Conservation (phyloP, 30 jellyfish, hydroid and myxozoan genomes). For the Pseudorhiza aurosa region DNA sequence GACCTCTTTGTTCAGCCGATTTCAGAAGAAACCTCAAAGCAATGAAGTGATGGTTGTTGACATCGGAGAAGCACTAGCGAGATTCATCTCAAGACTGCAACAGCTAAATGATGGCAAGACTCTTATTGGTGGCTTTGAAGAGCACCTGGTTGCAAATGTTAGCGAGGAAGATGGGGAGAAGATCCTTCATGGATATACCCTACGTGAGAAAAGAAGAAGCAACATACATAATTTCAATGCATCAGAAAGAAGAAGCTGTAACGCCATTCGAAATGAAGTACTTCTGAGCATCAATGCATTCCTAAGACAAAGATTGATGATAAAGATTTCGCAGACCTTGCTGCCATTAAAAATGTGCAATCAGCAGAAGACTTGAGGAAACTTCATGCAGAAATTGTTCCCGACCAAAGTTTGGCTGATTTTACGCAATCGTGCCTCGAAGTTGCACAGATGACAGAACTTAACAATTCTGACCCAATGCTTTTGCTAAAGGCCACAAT, state of each 20-base stretch:
- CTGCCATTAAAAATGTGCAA: slow-evolving; percentile 36
- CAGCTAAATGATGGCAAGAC: slow-evolving; percentile 24
- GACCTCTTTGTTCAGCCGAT: slow-evolving; percentile 28
- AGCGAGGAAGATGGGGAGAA: slow-evolving; percentile 18
- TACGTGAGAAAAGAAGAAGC: slow-evolving; percentile 1
- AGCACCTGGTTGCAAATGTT: slow-evolving; percentile 23
- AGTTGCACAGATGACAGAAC: slow-evolving; percentile 22
- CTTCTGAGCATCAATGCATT: slow-evolving; percentile 25
- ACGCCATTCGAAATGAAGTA: slow-evolving; percentile 28
- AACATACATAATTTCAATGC: slow-evolving; percentile 1
- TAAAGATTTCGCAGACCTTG: slow-evolving; percentile 31
- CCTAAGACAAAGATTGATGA: slow-evolving; percentile 13
- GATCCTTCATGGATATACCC: slow-evolving; percentile 15
- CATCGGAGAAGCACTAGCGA: slow-evolving; percentile 15
- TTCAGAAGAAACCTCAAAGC: slow-evolving; percentile 14
- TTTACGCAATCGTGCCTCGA: slow-evolving; percentile 14
- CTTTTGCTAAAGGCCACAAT: background rate
- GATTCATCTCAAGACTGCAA: slow-evolving; percentile 32
- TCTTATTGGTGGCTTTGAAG: slow-evolving; percentile 32
- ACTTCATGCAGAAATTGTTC: slow-evolving; percentile 20
- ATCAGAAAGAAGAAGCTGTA: slow-evolving; percentile 27
- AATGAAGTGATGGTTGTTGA: slow-evolving; percentile 1
- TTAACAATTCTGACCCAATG: slow-evolving; percentile 4
- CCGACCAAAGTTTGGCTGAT: slow-evolving; percentile 26
- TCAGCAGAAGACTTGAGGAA: slow-evolving; percentile 38